Evolutionary conservation across 1,140 invertebrate genomes (phyloP), one percentile per base, ranked within the genome.

Genomic region (Cecropterus lyciades): DNA sequence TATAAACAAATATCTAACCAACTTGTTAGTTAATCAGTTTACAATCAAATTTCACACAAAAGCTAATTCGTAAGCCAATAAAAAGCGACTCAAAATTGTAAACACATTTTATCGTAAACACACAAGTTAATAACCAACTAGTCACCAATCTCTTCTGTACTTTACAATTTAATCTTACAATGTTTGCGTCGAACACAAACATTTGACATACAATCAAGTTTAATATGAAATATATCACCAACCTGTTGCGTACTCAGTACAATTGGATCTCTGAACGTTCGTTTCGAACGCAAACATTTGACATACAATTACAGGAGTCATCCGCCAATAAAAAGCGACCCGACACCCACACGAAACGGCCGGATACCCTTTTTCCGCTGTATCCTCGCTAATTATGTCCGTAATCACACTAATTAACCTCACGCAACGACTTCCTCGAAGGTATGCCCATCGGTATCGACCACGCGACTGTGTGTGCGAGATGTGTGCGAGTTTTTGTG

Each of bases 371-470:
- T 55, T 53, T 53, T 53, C n/a, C 51, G 14, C 1, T 8, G 27
- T 27, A 55, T 17, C 30, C 52, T 55, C 30, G 52, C 52, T 55
- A 55, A 55, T 55, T 55, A 55, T 10, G 30, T 17, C 9, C 14
- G 52, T 55, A 55, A 42, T 55, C 11, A 40, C 33, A 20, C 33
- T 55, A 55, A 55, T 55, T 55, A 55, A 14, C 37, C 52, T 15
- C 33, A 42, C 52, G 14, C 15, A 55, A 51, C 24, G 52, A 42
- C 52, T 55, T 55, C 52, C 52, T 15, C 33, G 52, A 42, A 42
- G 52, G 33, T 55, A 55, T 55, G 30, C 16, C 16, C 33, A 20
- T 55, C 52, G 52, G 37, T 42, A 55, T 42, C 52, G 52, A 55
- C 52, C 20, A 24, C n/a, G 24, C 24, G 24, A 13, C 5, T 30